Conservation (phyloP, 2,113 vertebrate species). For the Gymnarchus niloticus region DNA sequence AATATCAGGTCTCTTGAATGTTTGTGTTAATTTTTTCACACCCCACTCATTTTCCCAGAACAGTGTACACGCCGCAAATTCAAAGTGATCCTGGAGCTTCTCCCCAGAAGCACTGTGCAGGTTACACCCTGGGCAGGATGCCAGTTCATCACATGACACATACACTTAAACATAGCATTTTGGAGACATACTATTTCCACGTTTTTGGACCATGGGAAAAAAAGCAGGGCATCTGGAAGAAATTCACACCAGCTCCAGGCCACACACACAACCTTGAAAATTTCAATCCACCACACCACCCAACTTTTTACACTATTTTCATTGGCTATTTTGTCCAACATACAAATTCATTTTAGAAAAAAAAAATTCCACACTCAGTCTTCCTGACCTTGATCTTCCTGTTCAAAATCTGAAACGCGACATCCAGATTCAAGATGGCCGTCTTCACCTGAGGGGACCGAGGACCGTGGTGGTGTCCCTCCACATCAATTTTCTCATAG, state of each 20-base stretch:
- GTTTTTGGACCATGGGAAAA: not conserved
- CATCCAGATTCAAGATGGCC: conserved; percentile 70
- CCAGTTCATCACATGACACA: not conserved
- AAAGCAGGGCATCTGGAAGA: not conserved
- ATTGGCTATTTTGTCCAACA: not conserved
- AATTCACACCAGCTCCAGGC: not conserved
- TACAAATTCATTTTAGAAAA: conserved; percentile 50
- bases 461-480: conserved; percentile 87
- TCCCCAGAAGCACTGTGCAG: not conserved
- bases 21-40: not conserved
- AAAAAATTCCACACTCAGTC: not conserved
- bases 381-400: conserved; percentile 71
- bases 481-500: conserved; percentile 83
- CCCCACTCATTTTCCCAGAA: not conserved
- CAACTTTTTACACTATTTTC: not conserved
- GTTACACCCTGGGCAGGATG: not conserved
- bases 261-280: not conserved
- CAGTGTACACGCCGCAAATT: no score
- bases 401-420: conserved; percentile 69
- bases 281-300: not conserved
- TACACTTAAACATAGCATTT: not conserved
- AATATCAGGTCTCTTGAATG: not conserved
- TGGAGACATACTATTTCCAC: not conserved
- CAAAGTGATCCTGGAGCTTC: no score
- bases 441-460: conserved; percentile 66